A percentile compares a stretch with the other conserved stretches of the same genome.
Conservation (phyloP, 2,113 vertebrate species). For the Oryzias melastigma region DNA sequence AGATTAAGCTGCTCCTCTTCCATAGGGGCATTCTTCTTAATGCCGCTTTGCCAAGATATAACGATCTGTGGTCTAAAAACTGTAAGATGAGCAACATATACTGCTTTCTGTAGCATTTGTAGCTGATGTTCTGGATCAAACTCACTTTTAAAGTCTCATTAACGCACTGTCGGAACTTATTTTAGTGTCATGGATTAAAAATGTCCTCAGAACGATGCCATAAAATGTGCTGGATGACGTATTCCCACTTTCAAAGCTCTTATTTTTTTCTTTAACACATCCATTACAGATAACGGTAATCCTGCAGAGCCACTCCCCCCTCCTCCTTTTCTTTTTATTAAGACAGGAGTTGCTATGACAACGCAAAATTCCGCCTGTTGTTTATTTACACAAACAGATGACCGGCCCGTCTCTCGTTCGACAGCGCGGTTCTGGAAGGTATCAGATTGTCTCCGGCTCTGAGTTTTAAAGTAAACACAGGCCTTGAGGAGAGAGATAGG, state of each 20-base stretch:
- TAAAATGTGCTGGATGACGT: neutral
- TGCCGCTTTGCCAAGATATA: constrained; percentile 17
- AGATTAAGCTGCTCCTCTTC: constrained; percentile 32
- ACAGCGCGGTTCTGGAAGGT: constrained; percentile 51
- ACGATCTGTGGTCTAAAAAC: constrained; percentile 18
- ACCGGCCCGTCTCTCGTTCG: constrained; percentile 44
- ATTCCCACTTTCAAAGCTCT: constrained; percentile 5
- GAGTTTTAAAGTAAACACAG: constrained; percentile 54
- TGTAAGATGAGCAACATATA: constrained; percentile 14
- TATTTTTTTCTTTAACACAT: neutral
- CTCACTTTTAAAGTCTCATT: constrained; percentile 21
- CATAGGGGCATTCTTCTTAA: constrained; percentile 1
- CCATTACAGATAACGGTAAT: constrained; percentile 4
- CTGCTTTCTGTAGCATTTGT: constrained; percentile 31
- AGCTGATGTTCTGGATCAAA: constrained; percentile 22
- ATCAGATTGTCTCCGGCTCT: constrained; percentile 41
- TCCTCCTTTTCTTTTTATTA: constrained; percentile 9
- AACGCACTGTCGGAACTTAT: constrained; percentile 5
- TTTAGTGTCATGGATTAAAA: constrained; percentile 5
- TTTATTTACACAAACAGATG: constrained; percentile 58
- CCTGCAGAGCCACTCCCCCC: constrained; percentile 3
- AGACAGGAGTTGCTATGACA: constrained; percentile 24
- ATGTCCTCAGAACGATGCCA: too few relatives aligned
- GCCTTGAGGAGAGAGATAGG: constrained; percentile 33
- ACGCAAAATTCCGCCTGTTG: constrained; percentile 32